phyloP scores from a whole-genome alignment of 2,113 vertebrate genomes.

The Calonectris borealis region DNA sequence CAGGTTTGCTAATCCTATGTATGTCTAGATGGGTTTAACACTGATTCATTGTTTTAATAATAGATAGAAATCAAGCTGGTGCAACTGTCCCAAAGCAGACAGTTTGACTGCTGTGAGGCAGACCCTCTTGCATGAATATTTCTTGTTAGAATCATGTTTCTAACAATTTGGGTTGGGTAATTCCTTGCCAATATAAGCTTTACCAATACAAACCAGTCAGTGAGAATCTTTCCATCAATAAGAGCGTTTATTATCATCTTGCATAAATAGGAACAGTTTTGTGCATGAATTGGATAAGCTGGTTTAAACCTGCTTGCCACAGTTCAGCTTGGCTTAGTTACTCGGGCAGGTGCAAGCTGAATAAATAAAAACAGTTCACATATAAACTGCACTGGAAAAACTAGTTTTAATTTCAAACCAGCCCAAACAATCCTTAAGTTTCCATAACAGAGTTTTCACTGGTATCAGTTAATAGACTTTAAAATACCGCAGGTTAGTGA shows the following conservation, averaged over 20 bases:
- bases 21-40: background rate
- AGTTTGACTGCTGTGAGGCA: background rate
- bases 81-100: background rate
- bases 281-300: background rate
- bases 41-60: background rate
- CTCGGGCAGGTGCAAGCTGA: background rate
- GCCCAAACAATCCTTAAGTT: background rate
- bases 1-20: background rate
- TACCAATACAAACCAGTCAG: background rate
- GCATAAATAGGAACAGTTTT: background rate
- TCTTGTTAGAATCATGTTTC: background rate
- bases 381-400: background rate
- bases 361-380: background rate
- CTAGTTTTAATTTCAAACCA: background rate
- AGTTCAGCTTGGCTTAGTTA: background rate
- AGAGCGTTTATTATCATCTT: background rate
- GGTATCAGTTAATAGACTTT: background rate
- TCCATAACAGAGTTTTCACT: background rate
- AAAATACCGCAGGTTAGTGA: background rate
- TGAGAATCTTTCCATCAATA: background rate
- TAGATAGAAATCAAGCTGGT: background rate
- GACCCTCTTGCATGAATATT: background rate
- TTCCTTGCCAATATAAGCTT: background rate
- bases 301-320: background rate
- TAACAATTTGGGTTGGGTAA: background rate